Base-by-base conservation (phyloP, 2,797 vertebrate species). In the Thamnophis elegans region DNA sequence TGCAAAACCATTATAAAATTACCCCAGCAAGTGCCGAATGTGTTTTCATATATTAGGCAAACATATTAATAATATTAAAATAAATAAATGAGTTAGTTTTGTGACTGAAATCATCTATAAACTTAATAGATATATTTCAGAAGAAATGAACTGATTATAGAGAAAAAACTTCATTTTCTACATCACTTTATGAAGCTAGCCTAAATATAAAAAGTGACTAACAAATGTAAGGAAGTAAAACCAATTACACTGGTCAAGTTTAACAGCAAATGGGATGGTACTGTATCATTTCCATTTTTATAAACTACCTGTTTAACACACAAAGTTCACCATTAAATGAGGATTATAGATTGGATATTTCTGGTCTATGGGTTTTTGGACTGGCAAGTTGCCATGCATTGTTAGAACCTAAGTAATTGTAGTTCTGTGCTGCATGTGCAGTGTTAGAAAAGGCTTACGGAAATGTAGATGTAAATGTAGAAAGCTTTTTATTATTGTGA, bases 51-150 rank as follows among this genome's bases (percentile, higher is more conserved):
- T 8, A 85, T 85, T 0, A 1, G 89, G 4, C 11, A 65, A 88
- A 92, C 1, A 47, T 62, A 93, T 47, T 62, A 94, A 62, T 32
- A 58, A 82, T 1, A 90, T 16, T 47, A 26, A 54, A 42, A 88
- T 92, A 91, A 0, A 2, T 88, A 88, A 12, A 85, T 0, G 92
- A 65, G n/a, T 89, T 65, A 94, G 55, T 85, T 92, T 91, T 62
- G 73, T 89, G 89, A 78, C 92, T 89, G 87, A 92, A 73, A 73
- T 32, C 51, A 87, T n/a, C 85, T 91, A 54, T 54, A 94, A 87
- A 8, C 59, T 5, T 26, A 86, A 91, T 53, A 59, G n/a, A 92
- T 14, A 73, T 91, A 56, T 85, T 51, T 88, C 89, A 93, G 91
- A 53, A 0, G 1, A 92, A 47, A 20, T 51, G 32, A 53, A 91